Base-by-base conservation (phyloP, 2,797 vertebrate species). In the Ambastaia sidthimunki region DNA sequence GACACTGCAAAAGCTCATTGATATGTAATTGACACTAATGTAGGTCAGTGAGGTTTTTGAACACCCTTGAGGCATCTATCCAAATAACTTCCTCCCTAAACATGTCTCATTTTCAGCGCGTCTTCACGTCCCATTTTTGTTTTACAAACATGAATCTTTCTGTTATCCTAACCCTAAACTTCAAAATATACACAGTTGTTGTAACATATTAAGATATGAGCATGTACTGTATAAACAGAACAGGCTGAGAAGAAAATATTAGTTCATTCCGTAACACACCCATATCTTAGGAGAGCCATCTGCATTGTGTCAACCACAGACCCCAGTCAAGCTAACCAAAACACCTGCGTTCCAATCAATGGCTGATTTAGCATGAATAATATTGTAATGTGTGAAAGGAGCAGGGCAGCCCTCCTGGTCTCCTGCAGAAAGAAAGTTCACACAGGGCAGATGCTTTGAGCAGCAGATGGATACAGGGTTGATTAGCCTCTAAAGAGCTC, bases 401-500 rank as follows among this genome's bases (percentile, higher is more conserved):
- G n/a, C n/a, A n/a, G n/a, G n/a, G n/a, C n/a, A n/a, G n/a, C n/a
- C n/a, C n/a, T n/a, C n/a, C n/a, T n/a, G n/a, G n/a, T n/a, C n/a
- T n/a, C n/a, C n/a, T n/a, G n/a, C n/a, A n/a, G n/a, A n/a, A n/a
- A n/a, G n/a, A n/a, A n/a, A n/a, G n/a, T n/a, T n/a, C n/a, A n/a
- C n/a, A n/a, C n/a, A n/a, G n/a, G n/a, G n/a, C n/a, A n/a, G n/a
- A n/a, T n/a, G n/a, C n/a, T n/a, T n/a, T n/a, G 25, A 37, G 71
- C 16, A 59, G 50, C 37, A 59, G 50, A 75, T 71, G 50, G 69
- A 67, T 59, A 34, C 74, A n/a, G 48, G 19, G 69, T 76, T 82
- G 60, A 77, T 77, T 72, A 48, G 23, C 60, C 67, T 41, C 59
- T 71, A 63, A 81, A 81, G 37, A 66, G 13, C 50, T 66, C n/a